Percentiles rank a stretch among this genome's conserved stretches.
phyloP scores from a whole-genome alignment of 2,113 vertebrate genomes.

The Clupea harengus region DNA sequence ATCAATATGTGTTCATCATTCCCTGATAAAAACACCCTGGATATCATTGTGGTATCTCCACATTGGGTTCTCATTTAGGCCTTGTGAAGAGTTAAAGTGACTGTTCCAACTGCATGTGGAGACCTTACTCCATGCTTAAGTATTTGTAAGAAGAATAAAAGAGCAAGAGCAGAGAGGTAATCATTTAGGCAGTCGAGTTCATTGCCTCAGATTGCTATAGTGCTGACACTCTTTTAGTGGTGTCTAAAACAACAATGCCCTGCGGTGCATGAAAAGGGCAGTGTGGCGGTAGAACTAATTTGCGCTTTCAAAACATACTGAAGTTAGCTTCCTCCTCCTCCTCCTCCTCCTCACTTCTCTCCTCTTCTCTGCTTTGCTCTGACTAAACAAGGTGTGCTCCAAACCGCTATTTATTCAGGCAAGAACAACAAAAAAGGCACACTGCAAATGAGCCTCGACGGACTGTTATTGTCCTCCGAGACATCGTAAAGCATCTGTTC shows the following conservation, averaged over 20 bases:
- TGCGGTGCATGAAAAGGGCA: not conserved
- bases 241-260: not conserved
- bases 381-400: not conserved
- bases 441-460: too few relatives aligned
- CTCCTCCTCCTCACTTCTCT: too few relatives aligned
- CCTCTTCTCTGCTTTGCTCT: not conserved
- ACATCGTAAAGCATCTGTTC: not conserved
- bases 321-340: not conserved
- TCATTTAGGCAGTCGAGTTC: not conserved
- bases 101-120: not conserved
- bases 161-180: not conserved
- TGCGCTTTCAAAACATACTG: not conserved
- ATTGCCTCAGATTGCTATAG: not conserved
- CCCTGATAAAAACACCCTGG: not conserved
- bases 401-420: not conserved
- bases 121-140: not conserved
- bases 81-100: not conserved
- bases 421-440: not conserved
- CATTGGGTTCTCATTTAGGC: not conserved
- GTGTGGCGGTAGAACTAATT: not conserved
- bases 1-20: not conserved
- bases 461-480: too few relatives aligned
- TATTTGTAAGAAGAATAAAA: not conserved
- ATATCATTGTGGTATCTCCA: not conserved
- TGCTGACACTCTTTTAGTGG: not conserved